Evolutionary conservation across 2,888 invertebrate species (phyloP), one percentile per base, ranked within the genome.

Genomic region (Pseudolycoriella hygida): DNA sequence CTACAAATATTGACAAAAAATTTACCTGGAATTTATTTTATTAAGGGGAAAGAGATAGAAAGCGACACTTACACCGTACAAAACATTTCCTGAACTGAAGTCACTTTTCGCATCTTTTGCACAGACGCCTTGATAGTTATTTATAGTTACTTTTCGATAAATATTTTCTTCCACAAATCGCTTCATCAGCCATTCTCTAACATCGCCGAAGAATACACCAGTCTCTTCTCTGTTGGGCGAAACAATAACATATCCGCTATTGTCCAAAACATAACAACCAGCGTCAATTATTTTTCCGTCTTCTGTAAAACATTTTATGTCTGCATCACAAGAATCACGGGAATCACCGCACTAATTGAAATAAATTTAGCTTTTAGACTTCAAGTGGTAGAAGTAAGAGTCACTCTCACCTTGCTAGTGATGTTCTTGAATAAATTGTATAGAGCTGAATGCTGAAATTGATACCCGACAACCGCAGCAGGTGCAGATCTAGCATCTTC

Each of bases 61-160:
- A 48, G 14, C 17, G 1, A 30, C 46, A 58, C 65, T 67, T 62
- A 83, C 83, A 64, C 80, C 73, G 46, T 73, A 58, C 49, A 82
- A 56, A 50, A 66, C 66, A 42, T 64, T 67, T n/a, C 71, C 79
- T 14, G 71, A 69, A 54, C 74, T 84, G 14, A 71, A 69, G 3
- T 72, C 72, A 49, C 71, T 72, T 52, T 71, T 76, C 44, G 72
- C 72, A 50, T 80, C 74, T 25, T 25, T 25, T 54, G 86, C 84
- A 61, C 90, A 92, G 17, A 89, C 85, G 0, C 84, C 88, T 64
- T 92, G 92, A 59, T 90, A 92, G 61, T 92, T 90, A 51, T 80
- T 80, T 45, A 89, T 73, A 45, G 76, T 71, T 11, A 88, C 76
- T 46, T 74, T 70, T 53, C 76, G 77, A 61, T 76, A 92, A 31